These are phyloP conservation scores for Andrena bucephala DNA, from an alignment of 2,888 invertebrate species.

Conservation along the genomic window DNA sequence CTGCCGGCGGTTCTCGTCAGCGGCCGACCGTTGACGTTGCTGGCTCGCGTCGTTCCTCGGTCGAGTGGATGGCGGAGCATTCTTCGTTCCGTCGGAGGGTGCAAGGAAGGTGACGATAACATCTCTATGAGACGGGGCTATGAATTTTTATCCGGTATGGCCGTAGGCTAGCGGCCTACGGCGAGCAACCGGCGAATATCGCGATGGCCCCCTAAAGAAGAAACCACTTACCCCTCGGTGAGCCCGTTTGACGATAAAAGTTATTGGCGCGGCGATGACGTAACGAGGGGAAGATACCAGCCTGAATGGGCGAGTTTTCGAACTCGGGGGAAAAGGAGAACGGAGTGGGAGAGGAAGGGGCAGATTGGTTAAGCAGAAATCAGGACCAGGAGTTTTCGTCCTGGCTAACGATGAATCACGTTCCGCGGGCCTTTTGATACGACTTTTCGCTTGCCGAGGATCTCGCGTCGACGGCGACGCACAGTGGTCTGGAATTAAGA, in stretches of 20 bases:
- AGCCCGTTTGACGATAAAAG: constrained; percentile 62
- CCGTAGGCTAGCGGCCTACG: constrained; percentile 50
- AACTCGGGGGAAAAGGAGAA: background rate
- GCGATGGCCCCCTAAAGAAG: constrained; percentile 58
- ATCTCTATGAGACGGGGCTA: constrained; percentile 68
- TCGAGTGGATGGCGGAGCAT: constrained; percentile 55
- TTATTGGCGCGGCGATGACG: constrained; percentile 64
- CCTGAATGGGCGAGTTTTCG: constrained; percentile 20
- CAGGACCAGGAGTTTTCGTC: background rate
- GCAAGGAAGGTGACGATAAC: constrained; percentile 65
- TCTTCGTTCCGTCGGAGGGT: constrained; percentile 66
- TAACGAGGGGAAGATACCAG: constrained; percentile 50
- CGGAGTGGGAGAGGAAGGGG: background rate
- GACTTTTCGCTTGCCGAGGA: constrained; percentile 5
- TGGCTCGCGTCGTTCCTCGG: constrained; percentile 33
- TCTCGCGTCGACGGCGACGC: background rate
- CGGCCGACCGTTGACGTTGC: constrained; percentile 35
- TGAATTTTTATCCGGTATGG: constrained; percentile 70
- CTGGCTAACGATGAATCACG: constrained; percentile 18
- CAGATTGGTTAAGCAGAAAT: constrained; percentile 20
- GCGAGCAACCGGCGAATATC: constrained; percentile 57
- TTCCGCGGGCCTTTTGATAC: constrained; percentile 13
- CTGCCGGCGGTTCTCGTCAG: constrained; percentile 29
- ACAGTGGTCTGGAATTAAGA: no score
- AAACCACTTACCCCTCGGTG: constrained; percentile 51